Base-by-base conservation (phyloP, 2,113 vertebrate genomes). In the Ameiurus melas region DNA sequence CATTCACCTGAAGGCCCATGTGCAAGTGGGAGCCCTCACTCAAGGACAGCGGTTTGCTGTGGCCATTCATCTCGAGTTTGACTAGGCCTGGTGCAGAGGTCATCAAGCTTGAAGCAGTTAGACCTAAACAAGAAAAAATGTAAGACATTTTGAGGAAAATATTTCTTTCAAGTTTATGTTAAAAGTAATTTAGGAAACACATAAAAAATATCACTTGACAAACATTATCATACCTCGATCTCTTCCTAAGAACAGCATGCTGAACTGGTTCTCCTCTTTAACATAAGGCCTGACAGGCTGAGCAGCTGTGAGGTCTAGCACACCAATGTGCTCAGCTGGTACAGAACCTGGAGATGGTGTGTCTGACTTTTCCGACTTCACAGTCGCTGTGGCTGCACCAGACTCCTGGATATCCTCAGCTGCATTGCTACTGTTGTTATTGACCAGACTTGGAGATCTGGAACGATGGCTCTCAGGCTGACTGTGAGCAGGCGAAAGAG, bases 11-110 rank as follows among this genome's bases (percentile, higher is more conserved):
- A 93, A 97, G 95, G 87, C 97, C 96, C 86, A 97, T 93, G 20
- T 96, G 95, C 93, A 98, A 93, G 91, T 97, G 96, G 68, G 96
- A 95, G 93, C 96, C 96, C 94, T 99, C 97, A 36, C 95, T 96
- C 94, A 97, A 93, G 77, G 97, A 94, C 91, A 96, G 70, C 82
- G 96, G 94, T 95, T 98, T 99, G 95, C 96, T 95, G 93, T 99
- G 97, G 90, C 98, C 98, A 75, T 99, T 99, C 96, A 99, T 96
- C 94, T 99, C 98, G 95, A 98, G 96, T 97, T 99, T 99, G 95
- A 99, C 96, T 96, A 98, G 95, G 95, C 98, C 94, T 90, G 97
- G 97, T 91, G 97, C 94, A 53, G 97, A 95, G 95, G 96, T 96
- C 91, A 97, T 95, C 96, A 99, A 96, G 95, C 95, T 97, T 90